phyloP scores from a whole-genome alignment of 2,888 invertebrate species.

The Tenthredo amoena region DNA sequence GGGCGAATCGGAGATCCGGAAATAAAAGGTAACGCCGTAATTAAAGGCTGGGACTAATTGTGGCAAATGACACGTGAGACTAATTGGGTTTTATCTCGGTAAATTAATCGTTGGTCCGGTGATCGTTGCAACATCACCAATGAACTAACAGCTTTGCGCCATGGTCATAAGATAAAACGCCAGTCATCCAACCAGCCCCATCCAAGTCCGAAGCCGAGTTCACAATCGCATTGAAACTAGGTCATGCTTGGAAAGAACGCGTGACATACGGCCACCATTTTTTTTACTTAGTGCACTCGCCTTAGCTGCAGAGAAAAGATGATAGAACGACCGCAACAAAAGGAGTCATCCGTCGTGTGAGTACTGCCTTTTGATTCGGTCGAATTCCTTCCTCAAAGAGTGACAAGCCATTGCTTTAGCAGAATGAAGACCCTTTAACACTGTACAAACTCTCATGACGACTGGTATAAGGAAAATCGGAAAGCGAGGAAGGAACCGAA shows the following conservation, averaged over 20 bases:
- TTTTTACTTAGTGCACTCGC: conserved; percentile 47
- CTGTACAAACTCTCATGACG: conserved; percentile 26
- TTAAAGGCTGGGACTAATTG: conserved; percentile 66
- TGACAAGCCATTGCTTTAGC: conserved; percentile 26
- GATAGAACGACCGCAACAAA: conserved; percentile 45
- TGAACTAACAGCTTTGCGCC: conserved; percentile 66
- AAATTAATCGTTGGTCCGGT: conserved; percentile 69
- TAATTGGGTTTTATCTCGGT: conserved; percentile 73
- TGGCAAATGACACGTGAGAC: conserved; percentile 69
- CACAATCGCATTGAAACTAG: conserved; percentile 49
- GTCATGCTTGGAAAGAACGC: conserved; percentile 38
- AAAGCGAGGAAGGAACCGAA: conserved; percentile 17
- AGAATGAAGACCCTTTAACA: conserved; percentile 36
- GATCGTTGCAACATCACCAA: conserved; percentile 52
- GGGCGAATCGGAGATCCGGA: conserved; percentile 40
- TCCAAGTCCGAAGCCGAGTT: conserved; percentile 56
- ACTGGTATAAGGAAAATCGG: conserved; percentile 25
- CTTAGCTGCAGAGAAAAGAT: conserved; percentile 47
- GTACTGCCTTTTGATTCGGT: conserved; percentile 42
- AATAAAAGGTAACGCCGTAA: conserved; percentile 52
- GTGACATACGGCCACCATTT: conserved; percentile 42
- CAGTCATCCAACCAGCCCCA: conserved; percentile 65
- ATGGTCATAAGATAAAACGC: conserved; percentile 63
- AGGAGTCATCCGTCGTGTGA: conserved; percentile 41
- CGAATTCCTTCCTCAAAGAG: conserved; percentile 31